A percentile compares a stretch with the other conserved stretches of the same genome.
Conservation (phyloP, 2,888 invertebrate species). For the Andrena haemorrhoa region DNA sequence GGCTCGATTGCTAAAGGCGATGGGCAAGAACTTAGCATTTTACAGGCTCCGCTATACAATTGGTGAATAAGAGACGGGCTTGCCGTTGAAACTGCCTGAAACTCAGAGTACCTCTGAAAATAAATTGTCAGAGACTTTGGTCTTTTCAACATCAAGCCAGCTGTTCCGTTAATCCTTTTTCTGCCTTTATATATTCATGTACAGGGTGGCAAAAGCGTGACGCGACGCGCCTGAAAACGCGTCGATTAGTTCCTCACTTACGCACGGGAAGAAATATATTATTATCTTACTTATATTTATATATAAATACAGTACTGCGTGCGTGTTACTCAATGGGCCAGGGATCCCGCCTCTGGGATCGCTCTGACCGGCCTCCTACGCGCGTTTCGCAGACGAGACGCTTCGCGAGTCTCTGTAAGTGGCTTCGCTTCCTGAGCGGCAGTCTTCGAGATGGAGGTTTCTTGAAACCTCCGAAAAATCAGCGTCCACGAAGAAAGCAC, state of each 20-base stretch:
- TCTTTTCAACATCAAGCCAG: conserved; percentile 38
- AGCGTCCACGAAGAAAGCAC: background rate
- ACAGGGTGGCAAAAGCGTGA: conserved; percentile 42
- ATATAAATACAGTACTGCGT: conserved; percentile 74
- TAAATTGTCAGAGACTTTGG: background rate
- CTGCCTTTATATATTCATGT: conserved; percentile 39
- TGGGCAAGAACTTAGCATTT: conserved; percentile 76
- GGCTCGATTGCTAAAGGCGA: conserved; percentile 26
- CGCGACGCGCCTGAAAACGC: background rate
- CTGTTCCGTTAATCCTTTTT: background rate
- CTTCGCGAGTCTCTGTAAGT: conserved; percentile 21
- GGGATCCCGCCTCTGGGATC: background rate
- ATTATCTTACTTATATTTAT: conserved; percentile 75
- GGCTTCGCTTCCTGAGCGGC: conserved; percentile 48
- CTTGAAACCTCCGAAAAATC: conserved; percentile 16
- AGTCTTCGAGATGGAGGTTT: conserved; percentile 35
- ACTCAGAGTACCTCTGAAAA: background rate
- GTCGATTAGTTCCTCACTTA: conserved; percentile 1
- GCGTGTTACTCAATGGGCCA: background rate
- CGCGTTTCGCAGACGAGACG: conserved; percentile 14
- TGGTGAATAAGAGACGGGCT: conserved; percentile 23
- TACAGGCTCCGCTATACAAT: conserved; percentile 75
- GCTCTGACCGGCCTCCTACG: background rate
- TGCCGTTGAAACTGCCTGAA: conserved; percentile 38
- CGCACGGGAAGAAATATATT: conserved; percentile 65